These are phyloP conservation scores for Clarias fuscus DNA, from an alignment of 2,797 vertebrate genomes.

Conservation along the genomic window DNA sequence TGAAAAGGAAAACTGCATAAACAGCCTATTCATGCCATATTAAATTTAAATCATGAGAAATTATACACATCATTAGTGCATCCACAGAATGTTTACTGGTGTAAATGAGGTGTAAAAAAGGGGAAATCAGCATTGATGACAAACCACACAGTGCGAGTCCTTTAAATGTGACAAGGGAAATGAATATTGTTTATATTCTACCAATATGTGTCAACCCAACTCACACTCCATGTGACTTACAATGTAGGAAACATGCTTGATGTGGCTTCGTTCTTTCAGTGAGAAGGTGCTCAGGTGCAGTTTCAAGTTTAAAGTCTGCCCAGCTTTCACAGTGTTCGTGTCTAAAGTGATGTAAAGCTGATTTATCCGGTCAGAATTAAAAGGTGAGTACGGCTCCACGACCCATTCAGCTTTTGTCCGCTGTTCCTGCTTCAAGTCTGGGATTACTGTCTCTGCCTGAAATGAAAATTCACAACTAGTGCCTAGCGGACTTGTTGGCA, in stretches of 20 bases:
- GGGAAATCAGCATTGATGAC: too few relatives aligned
- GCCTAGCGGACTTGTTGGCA: too few relatives aligned
- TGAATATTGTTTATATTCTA: too few relatives aligned
- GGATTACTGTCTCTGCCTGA: constrained; percentile 66
- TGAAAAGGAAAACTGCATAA: too few relatives aligned
- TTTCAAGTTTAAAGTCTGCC: constrained; percentile 51
- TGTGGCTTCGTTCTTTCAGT: constrained; percentile 11
- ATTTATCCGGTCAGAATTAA: background rate
- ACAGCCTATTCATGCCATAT: too few relatives aligned
- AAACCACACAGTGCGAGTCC: too few relatives aligned
- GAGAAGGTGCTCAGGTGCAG: constrained; percentile 39
- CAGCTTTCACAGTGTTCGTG: constrained; percentile 47
- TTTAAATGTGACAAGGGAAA: background rate
- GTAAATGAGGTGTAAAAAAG: too few relatives aligned
- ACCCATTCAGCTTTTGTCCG: constrained; percentile 62
- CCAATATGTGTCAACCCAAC: background rate
- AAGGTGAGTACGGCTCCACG: constrained; percentile 40
- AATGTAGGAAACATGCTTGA: constrained; percentile 64
- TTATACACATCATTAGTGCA: too few relatives aligned
- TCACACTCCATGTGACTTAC: constrained; percentile 59
- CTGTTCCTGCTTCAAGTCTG: constrained; percentile 64
- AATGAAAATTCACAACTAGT: background rate
- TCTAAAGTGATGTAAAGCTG: constrained; percentile 64
- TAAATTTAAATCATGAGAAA: too few relatives aligned
- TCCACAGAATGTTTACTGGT: background rate